Conservation (phyloP, 2,113 vertebrate genomes). For the Hypocryptadius cinnamomeus region DNA sequence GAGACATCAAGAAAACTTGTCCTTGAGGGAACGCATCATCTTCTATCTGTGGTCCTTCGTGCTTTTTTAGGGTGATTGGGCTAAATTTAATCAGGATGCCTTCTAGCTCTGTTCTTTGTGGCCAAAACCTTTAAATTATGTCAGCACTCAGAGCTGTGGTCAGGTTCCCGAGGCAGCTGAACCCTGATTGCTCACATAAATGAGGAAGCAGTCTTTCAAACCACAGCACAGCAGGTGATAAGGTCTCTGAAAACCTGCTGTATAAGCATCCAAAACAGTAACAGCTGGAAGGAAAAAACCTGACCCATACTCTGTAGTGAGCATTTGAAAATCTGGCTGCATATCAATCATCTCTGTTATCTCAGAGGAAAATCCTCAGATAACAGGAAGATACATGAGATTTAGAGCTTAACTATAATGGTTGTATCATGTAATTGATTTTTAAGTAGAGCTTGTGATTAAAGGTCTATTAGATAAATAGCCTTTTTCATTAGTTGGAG, state of each 20-base stretch:
- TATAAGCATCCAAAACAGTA: neutral
- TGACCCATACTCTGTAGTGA: neutral
- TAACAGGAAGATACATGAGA: slow-evolving; percentile 42
- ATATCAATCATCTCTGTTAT: slow-evolving; percentile 17
- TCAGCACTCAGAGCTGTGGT: neutral
- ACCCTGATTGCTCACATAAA: neutral
- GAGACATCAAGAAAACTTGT: neutral
- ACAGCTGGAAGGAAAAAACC: neutral
- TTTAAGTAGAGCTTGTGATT: slow-evolving; percentile 27
- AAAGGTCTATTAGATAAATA: slow-evolving; percentile 44
- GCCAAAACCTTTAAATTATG: neutral
- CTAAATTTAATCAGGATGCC: neutral
- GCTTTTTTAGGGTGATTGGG: fast-evolving
- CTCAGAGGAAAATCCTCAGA: slow-evolving; percentile 40
- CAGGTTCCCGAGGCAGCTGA: neutral
- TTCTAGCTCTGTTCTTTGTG: neutral
- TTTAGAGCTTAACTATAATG: slow-evolving; percentile 42
- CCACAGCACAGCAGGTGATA: neutral
- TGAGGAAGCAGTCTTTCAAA: neutral
- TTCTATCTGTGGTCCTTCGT: neutral
- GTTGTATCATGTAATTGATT: slow-evolving; percentile 42
- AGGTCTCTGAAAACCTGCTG: neutral
- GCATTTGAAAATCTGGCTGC: slow-evolving; percentile 9
- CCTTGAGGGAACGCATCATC: neutral
- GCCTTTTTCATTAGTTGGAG: slow-evolving; percentile 15